Base-by-base conservation (phyloP, 1,140 invertebrate species). In the Euwallacea fornicatus region DNA sequence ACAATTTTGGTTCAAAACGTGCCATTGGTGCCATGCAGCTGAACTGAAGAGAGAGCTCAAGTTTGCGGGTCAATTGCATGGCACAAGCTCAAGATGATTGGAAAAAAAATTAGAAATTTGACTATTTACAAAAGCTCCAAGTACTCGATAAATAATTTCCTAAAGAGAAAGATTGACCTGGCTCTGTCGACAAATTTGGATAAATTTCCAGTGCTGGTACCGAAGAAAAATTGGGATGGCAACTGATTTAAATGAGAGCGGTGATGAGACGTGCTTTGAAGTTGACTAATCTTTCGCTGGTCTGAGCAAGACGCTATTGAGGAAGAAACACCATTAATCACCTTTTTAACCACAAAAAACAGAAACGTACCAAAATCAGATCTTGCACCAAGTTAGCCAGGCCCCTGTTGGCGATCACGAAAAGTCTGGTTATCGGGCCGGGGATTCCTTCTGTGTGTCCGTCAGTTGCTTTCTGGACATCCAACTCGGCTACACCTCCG, bases 231-330 rank as follows among this genome's bases (percentile, higher is more conserved):
- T 13, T 56, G 21, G 54, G 47, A 71, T 70, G 75, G 73, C 71
- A 73, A 69, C 50, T 69, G 62, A 59, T 69, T 76, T 93, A 93
- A 81, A 94, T 93, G 82, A 93, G 89, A 69, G 91, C 91, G 78
- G 91, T 94, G 82, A 94, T 91, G 74, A 94, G 85, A 86, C 91
- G 88, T 78, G 92, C 92, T 84, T 93, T 94, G 89, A 93, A 94
- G 88, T 93, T 93, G 77, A 94, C 92, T 84, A 94, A 90, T 82
- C 91, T 88, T 82, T 94, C 92, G 81, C 91, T 93, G 76, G 91
- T 93, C 79, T 92, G 91, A 54, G 92, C 92, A 78, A 93, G 85
- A 78, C 92, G 90, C 86, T 91, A 85, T 86, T 78, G 74, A 74
- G 78, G 79, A 69, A 72, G 33, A 7, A 56, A 42, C 41, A 47